Evolutionary conservation across 2,888 invertebrate species (phyloP).

Genomic region (Lymantria monacha): DNA sequence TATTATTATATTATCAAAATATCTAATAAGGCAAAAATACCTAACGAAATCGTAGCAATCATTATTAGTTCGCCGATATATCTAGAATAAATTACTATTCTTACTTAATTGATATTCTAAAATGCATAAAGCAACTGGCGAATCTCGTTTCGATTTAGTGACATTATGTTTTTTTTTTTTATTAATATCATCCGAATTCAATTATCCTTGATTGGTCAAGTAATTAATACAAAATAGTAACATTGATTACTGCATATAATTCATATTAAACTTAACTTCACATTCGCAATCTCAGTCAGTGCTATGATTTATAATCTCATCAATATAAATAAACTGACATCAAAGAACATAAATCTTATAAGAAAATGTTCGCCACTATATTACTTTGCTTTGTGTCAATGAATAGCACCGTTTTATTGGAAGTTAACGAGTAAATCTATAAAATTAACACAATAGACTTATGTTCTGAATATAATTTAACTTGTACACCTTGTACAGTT

Average conservation of each 20-base stretch:
- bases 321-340: slow-evolving; percentile 23
- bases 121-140: too few species aligned
- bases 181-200: neutral
- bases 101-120: slow-evolving; percentile 37
- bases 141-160: too few species aligned
- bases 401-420: slow-evolving; percentile 14
- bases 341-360: slow-evolving; percentile 13
- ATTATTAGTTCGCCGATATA: slow-evolving; percentile 13
- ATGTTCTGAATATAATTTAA: neutral
- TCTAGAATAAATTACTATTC: slow-evolving; percentile 46
- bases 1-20: too few species aligned
- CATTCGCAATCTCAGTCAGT: slow-evolving; percentile 14
- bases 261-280: slow-evolving; percentile 8
- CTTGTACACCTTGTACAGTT: neutral
- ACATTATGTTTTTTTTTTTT: too few species aligned
- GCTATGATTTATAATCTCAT: slow-evolving; percentile 28
- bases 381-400: slow-evolving; percentile 3
- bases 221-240: slow-evolving; percentile 1
- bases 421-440: neutral
- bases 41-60: too few species aligned
- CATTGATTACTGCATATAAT: slow-evolving; percentile 14
- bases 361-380: slow-evolving; percentile 13
- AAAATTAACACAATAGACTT: neutral
- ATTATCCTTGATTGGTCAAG: slow-evolving; percentile 1
- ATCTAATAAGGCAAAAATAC: too few species aligned